A percentile compares a stretch with the other conserved stretches of the same genome.
phyloP scores from a whole-genome alignment of 2,113 vertebrate genomes.

The Rhipidura dahli region DNA sequence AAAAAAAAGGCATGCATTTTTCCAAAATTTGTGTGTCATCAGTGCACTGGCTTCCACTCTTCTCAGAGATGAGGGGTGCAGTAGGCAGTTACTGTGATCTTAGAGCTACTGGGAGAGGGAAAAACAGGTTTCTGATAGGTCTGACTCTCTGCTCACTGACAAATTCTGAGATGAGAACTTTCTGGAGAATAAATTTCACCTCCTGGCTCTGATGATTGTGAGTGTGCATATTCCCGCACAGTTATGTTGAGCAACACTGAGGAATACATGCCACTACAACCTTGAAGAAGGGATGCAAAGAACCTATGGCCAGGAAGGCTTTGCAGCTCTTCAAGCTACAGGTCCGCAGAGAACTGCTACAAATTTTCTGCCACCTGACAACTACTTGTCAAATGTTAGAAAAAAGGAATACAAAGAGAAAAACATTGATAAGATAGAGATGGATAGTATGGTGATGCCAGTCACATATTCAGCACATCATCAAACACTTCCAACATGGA shows the following conservation, averaged over 20 bases:
- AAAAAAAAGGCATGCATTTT: background rate
- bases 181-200: background rate
- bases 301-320: no score
- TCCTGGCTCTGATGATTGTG: background rate
- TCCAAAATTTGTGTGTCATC: background rate
- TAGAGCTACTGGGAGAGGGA: background rate
- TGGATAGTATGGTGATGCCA: no score
- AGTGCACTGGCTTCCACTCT: background rate
- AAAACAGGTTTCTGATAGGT: background rate
- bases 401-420: no score
- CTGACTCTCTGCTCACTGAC: background rate
- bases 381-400: no score
- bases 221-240: background rate
- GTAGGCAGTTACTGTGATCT: background rate
- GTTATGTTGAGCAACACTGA: background rate
- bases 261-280: accelerated
- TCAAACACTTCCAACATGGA: no score
- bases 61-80: background rate
- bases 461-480: no score
- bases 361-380: no score
- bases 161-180: background rate
- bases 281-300: no score
- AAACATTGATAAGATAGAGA: no score
- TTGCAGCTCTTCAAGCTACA: no score
- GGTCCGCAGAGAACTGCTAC: no score